Evolutionary conservation across 2,113 vertebrate genomes (phyloP), one percentile per base, ranked within the genome.

Genomic region (Oncorhynchus clarkii): DNA sequence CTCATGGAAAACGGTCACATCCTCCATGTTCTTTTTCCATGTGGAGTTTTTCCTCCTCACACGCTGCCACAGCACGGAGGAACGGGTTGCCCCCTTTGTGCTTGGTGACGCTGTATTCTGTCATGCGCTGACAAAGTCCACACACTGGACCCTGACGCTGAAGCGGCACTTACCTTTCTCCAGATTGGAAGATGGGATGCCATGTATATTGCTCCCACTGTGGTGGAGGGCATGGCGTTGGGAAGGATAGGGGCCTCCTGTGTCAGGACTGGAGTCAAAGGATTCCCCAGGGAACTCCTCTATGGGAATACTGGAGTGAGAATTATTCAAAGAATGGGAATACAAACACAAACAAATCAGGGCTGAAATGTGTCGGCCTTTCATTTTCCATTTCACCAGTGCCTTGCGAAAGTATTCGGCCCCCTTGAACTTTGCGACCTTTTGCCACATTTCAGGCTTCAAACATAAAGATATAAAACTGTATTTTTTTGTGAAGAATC

Each of bases 11-110:
- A 86, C 72, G 57, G 87, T 92, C 65, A 57, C 85, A 49, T 93
- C 87, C 75, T 92, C 88, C 83, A 86, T 89, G 22, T 85, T 73
- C 67, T 14, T 6, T 39, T 81, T 86, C 93, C 91, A 91, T 0
- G 22, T 1, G 9, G 82, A 59, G 72, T 93, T 95, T 81, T 79
- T 88, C 14, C 14, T 91, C 84, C 74, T 89, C 73, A 67, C 91
- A 92, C 70, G 88, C 16, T 14, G 88, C 84, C 27, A 88, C 14
- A 4, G 80, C 84, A 84, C 88, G 91, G 80, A 92, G 83, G 70
- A 92, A 77, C 0, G 72, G 34, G 54, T 87, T 88, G 16, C 0
- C 73, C 69, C 72, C n/a, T 45, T 82, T 76, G 31, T 49, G 77
- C 18, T 67, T 71, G 54, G 79, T 69, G 27, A 67, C 69, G 18